Base-by-base conservation (phyloP, 1,140 invertebrate species). In the Brachionus plicatilis region DNA sequence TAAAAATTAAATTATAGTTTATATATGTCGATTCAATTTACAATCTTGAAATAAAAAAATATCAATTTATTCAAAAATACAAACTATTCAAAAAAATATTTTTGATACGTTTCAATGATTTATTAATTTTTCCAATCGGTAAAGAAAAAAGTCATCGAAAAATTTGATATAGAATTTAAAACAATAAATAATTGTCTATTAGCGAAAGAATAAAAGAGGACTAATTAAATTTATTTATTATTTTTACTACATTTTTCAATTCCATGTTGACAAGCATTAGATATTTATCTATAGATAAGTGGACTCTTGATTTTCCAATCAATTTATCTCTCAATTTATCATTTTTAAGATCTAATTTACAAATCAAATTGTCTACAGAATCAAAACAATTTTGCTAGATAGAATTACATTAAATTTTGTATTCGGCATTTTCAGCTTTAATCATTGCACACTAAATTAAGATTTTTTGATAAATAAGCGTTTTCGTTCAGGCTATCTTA, bases 181-280 rank as follows among this genome's bases (percentile, higher is more conserved):
- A 68, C 33, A 68, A 68, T 68, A 68, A 68, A 68, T 68, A 68
- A 68, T 14, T 7, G 27, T 33, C 33, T 33, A 68, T 33, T 68
- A 68, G 27, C 27, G n/a, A 68, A 37, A 68, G 14, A 68, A 68
- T 5, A 68, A 68, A 66, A 68, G 33, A 68, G n/a, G 8, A 68
- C n/a, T 68, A 68, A 68, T 68, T 68, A 68, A 68, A 68, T 68
- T 68, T 68, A 68, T 68, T 68, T 68, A 68, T 68, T 68, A 33
- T 68, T 68, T 68, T 68, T 14, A 33, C 27, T 68, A 68, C 66
- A 68, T 68, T 68, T 68, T 68, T 68, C 66, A 68, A 68, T 68
- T 68, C 66, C 66, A 68, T 68, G 66, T 33, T 68, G 66, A 68
- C 66, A 68, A 68, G 66, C 66, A 14, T n/a, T 6, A 68, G 66